These are phyloP conservation scores for Gobio gobio DNA, from an alignment of 2,113 vertebrate genomes.

Conservation along the genomic window DNA sequence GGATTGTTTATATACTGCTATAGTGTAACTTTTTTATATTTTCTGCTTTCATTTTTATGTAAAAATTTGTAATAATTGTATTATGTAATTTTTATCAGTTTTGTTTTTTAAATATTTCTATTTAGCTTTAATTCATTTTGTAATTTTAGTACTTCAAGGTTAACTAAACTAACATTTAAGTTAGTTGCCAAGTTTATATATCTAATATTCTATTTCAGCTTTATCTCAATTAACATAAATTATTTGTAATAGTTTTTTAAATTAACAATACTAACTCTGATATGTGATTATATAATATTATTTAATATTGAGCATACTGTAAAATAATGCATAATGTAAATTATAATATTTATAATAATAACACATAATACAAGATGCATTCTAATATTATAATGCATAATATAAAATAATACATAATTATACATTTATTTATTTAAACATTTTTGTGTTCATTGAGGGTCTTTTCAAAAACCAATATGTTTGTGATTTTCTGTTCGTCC, in stretches of 20 bases:
- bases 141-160: neutral
- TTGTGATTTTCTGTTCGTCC: slow-evolving; percentile 9
- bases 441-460: neutral
- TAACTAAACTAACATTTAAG: neutral
- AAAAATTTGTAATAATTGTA: no score
- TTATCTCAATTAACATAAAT: no score
- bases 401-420: neutral
- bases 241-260: no score
- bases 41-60: neutral
- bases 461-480: neutral
- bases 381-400: neutral
- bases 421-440: neutral
- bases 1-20: neutral
- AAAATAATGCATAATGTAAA: neutral
- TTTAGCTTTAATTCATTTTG: neutral
- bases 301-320: neutral
- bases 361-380: neutral
- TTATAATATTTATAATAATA: neutral
- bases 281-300: neutral
- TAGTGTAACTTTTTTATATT: neutral
- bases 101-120: neutral
- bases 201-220: neutral
- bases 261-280: no score
- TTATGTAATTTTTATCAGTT: neutral
- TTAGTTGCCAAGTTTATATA: neutral